Conservation (phyloP, 2,888 invertebrate species). For the Carterocephalus palaemon region DNA sequence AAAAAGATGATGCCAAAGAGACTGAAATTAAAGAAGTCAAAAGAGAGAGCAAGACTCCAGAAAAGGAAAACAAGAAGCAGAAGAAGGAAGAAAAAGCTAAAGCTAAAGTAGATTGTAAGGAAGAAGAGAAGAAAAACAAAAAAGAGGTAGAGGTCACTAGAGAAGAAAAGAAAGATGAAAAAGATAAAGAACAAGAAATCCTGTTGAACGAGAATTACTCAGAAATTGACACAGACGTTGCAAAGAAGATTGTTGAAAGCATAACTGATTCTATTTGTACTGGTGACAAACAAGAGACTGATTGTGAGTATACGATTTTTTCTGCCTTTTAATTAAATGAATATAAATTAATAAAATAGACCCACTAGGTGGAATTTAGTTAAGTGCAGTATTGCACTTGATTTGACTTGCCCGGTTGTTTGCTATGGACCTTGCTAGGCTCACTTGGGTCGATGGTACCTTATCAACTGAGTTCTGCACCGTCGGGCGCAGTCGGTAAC, state of each 20-base stretch:
- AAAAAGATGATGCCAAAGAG: slow-evolving; percentile 50
- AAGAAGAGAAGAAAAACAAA: slow-evolving; percentile 36
- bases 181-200: slow-evolving; percentile 55
- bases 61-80: slow-evolving; percentile 51
- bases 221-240: slow-evolving; percentile 87
- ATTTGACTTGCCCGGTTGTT: no score
- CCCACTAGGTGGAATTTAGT: no score
- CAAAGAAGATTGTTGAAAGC: slow-evolving; percentile 94
- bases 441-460: no score
- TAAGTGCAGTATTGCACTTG: no score
- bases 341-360: no score
- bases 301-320: slow-evolving; percentile 61
- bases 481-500: no score
- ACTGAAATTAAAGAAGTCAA: slow-evolving; percentile 44
- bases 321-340: no score
- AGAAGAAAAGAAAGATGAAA: slow-evolving; percentile 39
- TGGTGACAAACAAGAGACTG: slow-evolving; percentile 86
- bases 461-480: no score
- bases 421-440: no score
- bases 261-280: slow-evolving; percentile 88
- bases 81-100: slow-evolving; percentile 60
- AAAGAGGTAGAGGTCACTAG: slow-evolving; percentile 38
- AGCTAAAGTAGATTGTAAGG: slow-evolving; percentile 39
- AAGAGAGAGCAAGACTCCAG: slow-evolving; percentile 46
- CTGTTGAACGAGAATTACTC: slow-evolving; percentile 69